Percentiles rank a stretch among this genome's conserved stretches.
Evolutionary conservation across 2,797 vertebrate species (phyloP).

Genomic region (Sciurus vulgaris): DNA sequence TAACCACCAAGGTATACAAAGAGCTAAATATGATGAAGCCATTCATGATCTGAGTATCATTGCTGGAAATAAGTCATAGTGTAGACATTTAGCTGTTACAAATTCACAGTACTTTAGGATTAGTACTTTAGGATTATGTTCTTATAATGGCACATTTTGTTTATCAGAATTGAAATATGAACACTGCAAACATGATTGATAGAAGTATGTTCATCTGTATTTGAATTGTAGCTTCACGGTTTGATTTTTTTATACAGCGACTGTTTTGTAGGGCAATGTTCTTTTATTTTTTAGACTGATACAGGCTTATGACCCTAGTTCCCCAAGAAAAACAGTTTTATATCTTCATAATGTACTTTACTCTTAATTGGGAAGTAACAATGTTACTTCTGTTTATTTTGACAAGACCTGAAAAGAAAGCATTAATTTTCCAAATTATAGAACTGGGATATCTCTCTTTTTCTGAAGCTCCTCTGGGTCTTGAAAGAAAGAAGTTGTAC

Average conservation of each 20-base stretch:
- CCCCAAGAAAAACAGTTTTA: constrained; percentile 26
- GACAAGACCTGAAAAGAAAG: neutral
- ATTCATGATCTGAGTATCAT: neutral
- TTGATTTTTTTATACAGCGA: neutral
- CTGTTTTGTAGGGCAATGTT: constrained; percentile 25
- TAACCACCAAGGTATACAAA: neutral
- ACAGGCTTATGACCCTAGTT: constrained; percentile 51
- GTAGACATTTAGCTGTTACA: neutral
- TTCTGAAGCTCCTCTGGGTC: constrained; percentile 31
- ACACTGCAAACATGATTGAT: neutral
- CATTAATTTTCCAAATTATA: constrained; percentile 19
- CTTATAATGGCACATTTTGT: neutral
- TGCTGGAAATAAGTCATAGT: constrained; percentile 3
- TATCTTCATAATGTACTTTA: constrained; percentile 42
- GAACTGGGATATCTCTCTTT: constrained; percentile 37
- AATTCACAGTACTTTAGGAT: constrained; percentile 32
- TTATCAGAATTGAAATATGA: neutral
- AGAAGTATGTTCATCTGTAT: neutral
- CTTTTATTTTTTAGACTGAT: constrained; percentile 56
- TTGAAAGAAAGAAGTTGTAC: constrained; percentile 33
- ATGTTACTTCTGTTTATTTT: constrained; percentile 59
- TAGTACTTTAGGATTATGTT: neutral
- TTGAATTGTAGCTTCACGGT: neutral
- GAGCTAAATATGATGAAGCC: neutral
- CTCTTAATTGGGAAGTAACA: neutral